These are phyloP conservation scores for Cryptotis parvus DNA, from an alignment of 2,113 vertebrate species.

Conservation along the genomic window DNA sequence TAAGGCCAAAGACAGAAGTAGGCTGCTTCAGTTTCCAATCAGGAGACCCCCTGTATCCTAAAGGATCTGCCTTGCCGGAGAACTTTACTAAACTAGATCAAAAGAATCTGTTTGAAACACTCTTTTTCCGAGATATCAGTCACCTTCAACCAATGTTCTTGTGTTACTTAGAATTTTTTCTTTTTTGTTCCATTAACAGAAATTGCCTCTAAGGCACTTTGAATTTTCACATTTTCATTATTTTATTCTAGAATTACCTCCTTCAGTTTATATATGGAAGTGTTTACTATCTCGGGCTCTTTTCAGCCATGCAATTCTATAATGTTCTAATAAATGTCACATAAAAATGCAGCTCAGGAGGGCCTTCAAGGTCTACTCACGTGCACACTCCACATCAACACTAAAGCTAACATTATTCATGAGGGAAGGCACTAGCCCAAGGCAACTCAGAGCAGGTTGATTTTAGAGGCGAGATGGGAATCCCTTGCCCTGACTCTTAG, in stretches of 20 bases:
- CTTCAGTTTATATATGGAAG: neutral
- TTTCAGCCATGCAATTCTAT: neutral
- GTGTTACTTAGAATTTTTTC: neutral
- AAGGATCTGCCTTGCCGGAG: neutral
- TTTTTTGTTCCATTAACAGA: neutral
- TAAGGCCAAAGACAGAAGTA: neutral
- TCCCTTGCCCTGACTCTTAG: neutral
- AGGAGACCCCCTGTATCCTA: neutral
- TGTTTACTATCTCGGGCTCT: conserved; percentile 25
- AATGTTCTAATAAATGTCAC: neutral
- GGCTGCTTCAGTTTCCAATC: neutral
- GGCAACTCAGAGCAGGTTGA: neutral
- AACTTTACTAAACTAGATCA: neutral
- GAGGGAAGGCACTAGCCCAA: neutral
- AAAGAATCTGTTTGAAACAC: neutral
- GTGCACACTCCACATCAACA: neutral
- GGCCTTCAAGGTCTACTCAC: neutral
- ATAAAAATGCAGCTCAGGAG: neutral
- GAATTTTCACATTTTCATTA: conserved; percentile 31
- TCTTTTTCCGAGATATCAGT: neutral
- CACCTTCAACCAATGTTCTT: neutral
- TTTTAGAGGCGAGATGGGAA: conserved; percentile 3
- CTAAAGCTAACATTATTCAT: neutral
- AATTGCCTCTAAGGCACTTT: neutral
- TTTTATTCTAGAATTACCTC: neutral